Evolutionary conservation across 2,113 vertebrate genomes (phyloP), one percentile per base, ranked within the genome.

Genomic region (Garra rufa): DNA sequence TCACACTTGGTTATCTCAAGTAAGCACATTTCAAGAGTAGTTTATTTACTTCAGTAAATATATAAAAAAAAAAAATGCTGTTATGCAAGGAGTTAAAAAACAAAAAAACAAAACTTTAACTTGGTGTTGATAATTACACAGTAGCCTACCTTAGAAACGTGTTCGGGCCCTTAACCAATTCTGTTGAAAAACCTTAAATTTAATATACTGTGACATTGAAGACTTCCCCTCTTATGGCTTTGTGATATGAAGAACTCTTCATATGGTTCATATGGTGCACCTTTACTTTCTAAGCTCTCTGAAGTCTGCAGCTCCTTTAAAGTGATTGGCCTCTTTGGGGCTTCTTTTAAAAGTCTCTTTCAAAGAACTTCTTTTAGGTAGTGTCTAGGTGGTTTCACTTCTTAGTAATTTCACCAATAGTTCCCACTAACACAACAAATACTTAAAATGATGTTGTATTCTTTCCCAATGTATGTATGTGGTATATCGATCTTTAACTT

Each of bases 191-290:
- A 34, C 34, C 21, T 57, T 9, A n/a, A 9, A 57, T 57, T n/a
- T 10, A n/a, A 57, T 57, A 55, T 2, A 52, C 50, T 19, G 50
- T 57, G 55, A n/a, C 52, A n/a, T 38, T 70, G 69, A 71, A 10
- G 2, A 15, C 41, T 14, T 71, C 6, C 19, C 17, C 34, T 9
- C 34, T 9, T 26, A 43, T 41, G 76, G 30, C 11, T 57, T 55
- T 78, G 34, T 78, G 76, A 78, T 43, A 59, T 43, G 55, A 52
- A 78, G 38, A 61, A 59, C 76, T 59, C 52, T 43, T 59, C 34
- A 78, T 17, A 48, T 21, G 74, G 10, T 30, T 30, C 24, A 28
- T 70, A 48, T 48, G 71, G 24, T 48, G 44, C 73, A 76, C 74
- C 48, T 76, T 76, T 38, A 55, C 48, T 76, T 71, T 43, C 46